phyloP scores from a whole-genome alignment of 2,113 vertebrate genomes.

The Centropus bengalensis region DNA sequence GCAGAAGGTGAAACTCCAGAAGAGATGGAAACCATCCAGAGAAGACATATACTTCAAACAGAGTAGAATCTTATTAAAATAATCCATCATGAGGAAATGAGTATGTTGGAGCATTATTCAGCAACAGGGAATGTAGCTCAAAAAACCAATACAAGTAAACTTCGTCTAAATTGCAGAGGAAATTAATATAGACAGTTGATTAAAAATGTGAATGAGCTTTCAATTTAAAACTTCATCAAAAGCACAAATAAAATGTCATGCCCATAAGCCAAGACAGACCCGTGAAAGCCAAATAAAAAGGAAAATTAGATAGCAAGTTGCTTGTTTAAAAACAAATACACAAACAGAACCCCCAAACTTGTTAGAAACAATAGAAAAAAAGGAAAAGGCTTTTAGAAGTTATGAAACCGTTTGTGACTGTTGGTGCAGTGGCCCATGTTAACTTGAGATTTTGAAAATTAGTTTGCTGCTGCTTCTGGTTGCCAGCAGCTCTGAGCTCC shows the following conservation, averaged over 20 bases:
- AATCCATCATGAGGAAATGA: slow-evolving; percentile 46
- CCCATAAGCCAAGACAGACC: background rate
- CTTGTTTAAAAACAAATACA: background rate
- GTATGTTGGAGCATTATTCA: slow-evolving; percentile 12
- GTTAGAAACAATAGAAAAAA: background rate
- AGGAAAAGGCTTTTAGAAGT: background rate
- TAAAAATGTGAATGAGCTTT: slow-evolving; percentile 16
- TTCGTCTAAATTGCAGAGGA: slow-evolving; percentile 22
- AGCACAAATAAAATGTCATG: background rate
- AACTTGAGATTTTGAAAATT: background rate
- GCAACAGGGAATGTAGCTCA: background rate
- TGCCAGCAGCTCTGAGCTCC: background rate
- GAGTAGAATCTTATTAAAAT: slow-evolving; percentile 49
- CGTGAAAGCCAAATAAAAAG: background rate
- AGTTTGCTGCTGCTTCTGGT: background rate
- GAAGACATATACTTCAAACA: background rate
- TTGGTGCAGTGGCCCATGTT: background rate
- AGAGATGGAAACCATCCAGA: slow-evolving; percentile 14
- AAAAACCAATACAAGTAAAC: slow-evolving; percentile 29
- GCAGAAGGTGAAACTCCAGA: background rate
- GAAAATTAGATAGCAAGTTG: background rate
- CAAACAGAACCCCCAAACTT: no score
- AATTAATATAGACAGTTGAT: slow-evolving; percentile 45
- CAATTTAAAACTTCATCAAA: background rate
- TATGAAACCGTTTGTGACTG: background rate